These are phyloP conservation scores for Ispidina lecontei DNA, from an alignment of 2,797 vertebrate genomes.

Conservation along the genomic window DNA sequence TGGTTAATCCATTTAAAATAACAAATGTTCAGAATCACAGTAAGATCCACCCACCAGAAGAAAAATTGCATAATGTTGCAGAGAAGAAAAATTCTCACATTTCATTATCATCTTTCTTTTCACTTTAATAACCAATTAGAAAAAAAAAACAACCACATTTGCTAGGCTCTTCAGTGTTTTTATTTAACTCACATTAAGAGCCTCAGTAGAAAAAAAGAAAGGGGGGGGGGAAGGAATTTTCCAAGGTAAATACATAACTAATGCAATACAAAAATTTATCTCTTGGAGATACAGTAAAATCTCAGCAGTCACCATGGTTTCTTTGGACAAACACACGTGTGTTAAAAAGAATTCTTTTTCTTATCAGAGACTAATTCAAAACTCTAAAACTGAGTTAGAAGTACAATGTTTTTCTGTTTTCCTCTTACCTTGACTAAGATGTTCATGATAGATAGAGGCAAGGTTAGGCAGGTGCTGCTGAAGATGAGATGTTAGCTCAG, in stretches of 20 bases:
- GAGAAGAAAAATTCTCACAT: background rate
- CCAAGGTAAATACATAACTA: background rate
- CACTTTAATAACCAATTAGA: background rate
- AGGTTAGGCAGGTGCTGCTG: conserved; percentile 98
- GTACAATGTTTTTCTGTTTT: background rate
- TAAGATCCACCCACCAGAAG: background rate
- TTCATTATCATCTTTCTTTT: background rate
- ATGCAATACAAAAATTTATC: background rate
- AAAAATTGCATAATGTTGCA: background rate
- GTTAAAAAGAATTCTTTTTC: background rate
- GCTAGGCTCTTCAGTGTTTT: background rate
- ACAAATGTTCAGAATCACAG: background rate
- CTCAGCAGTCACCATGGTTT: background rate
- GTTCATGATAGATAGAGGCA: conserved; percentile 97
- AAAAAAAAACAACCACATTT: background rate
- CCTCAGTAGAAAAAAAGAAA: background rate
- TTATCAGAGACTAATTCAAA: background rate
- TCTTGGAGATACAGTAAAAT: background rate
- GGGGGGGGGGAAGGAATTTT: accelerated
- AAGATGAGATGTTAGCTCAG: conserved; percentile 95
- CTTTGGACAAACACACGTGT: background rate
- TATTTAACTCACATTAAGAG: background rate
- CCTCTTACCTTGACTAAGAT: conserved; percentile 92
- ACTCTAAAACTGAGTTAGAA: background rate
- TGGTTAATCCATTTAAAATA: background rate